Percentiles rank a stretch among this genome's conserved stretches.
phyloP scores from a whole-genome alignment of 2,888 invertebrate genomes.

The Rhamnusium bicolor region DNA sequence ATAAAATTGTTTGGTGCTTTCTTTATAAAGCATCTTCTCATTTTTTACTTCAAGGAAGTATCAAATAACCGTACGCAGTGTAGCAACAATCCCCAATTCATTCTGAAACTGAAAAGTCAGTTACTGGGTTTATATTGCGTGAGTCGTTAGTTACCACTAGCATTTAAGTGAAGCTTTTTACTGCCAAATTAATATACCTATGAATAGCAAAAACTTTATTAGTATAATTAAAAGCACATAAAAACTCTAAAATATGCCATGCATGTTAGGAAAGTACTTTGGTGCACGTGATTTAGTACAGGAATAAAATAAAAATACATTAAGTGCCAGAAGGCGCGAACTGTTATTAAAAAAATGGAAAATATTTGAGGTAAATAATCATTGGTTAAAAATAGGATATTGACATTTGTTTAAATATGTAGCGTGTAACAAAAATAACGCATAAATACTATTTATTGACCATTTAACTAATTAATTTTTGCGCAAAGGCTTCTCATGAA shows the following conservation, averaged over 20 bases:
- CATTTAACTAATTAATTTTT: too few relatives aligned
- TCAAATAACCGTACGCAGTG: not conserved
- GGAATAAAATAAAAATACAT: slow-evolving; percentile 12
- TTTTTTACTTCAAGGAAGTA: not conserved
- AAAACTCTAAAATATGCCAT: slow-evolving; percentile 38
- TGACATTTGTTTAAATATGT: too few relatives aligned
- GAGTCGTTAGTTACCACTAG: not conserved
- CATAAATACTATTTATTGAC: too few relatives aligned
- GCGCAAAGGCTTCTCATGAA: too few relatives aligned
- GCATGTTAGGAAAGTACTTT: slow-evolving; percentile 39
- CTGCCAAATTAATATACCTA: slow-evolving; percentile 26
- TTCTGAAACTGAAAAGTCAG: slow-evolving; percentile 1
- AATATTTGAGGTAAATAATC: not conserved
- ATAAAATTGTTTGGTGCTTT: not conserved
- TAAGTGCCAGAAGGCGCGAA: not conserved
- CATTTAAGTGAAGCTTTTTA: slow-evolving; percentile 34
- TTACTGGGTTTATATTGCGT: slow-evolving; percentile 24
- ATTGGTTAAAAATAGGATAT: too few relatives aligned
- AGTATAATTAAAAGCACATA: slow-evolving; percentile 40
- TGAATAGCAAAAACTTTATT: slow-evolving; percentile 40
- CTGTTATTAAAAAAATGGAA: not conserved
- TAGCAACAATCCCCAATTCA: not conserved
- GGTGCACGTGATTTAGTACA: slow-evolving; percentile 20
- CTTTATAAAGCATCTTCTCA: not conserved
- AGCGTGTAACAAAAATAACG: too few relatives aligned